phyloP scores from a whole-genome alignment of 2,113 vertebrate genomes.

The Cyanoliseus patagonus region DNA sequence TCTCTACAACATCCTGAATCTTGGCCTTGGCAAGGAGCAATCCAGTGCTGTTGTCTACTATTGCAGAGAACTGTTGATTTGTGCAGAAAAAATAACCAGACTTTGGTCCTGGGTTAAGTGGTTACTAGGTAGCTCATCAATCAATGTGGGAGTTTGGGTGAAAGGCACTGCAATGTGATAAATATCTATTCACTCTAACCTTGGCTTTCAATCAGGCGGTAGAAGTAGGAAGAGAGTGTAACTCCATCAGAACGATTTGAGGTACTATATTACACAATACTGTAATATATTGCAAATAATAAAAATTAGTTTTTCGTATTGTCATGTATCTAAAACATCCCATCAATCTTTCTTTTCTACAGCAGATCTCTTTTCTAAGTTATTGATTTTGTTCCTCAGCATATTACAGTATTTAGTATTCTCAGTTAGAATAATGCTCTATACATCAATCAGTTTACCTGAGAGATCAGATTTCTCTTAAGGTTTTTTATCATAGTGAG shows the following conservation, averaged over 20 bases:
- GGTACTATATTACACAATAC: background rate
- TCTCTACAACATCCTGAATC: background rate
- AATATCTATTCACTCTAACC: background rate
- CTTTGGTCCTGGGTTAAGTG: background rate
- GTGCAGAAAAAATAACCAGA: background rate
- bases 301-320: background rate
- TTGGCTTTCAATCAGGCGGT: background rate
- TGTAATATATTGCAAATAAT: background rate
- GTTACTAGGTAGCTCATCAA: background rate
- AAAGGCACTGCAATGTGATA: background rate
- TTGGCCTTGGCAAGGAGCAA: background rate
- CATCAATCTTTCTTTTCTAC: slow-evolving; percentile 44
- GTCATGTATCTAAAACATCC: background rate
- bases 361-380: slow-evolving; percentile 34
- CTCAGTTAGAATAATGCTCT: background rate
- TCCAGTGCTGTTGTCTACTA: background rate
- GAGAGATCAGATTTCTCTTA: background rate
- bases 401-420: background rate
- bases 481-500: background rate
- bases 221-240: background rate
- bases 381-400: slow-evolving; percentile 54
- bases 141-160: background rate
- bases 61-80: background rate
- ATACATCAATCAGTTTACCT: slow-evolving; percentile 17
- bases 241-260: background rate